phyloP scores from a whole-genome alignment of 2,888 invertebrate species.

The Platycheirus rosarum region DNA sequence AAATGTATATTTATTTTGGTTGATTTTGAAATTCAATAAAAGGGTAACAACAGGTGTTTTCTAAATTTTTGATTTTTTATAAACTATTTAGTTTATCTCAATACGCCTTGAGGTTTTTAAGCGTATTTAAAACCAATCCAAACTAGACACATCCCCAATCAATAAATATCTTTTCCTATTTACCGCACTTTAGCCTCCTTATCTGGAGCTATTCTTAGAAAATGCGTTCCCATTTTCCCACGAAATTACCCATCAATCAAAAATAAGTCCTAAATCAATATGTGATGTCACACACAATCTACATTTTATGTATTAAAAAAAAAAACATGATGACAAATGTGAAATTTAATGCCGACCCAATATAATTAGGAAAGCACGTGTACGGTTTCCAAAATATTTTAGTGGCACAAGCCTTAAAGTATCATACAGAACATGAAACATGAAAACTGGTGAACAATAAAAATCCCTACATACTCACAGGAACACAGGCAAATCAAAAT shows the following conservation, averaged over 20 bases:
- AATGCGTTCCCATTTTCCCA: conserved; percentile 6
- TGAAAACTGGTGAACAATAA: conserved; percentile 45
- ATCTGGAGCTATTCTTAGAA: conserved; percentile 3
- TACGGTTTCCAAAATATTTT: conserved; percentile 38
- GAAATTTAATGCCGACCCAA: conserved; percentile 66
- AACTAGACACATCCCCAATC: no score
- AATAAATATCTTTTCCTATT: no score
- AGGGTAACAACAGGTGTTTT: no score
- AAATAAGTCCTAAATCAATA: conserved; percentile 51
- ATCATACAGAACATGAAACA: conserved; percentile 29
- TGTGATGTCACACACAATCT: conserved; percentile 34
- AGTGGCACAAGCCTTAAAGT: conserved; percentile 22
- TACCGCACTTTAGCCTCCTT: background rate
- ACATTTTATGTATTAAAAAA: conserved; percentile 21
- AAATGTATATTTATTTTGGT: no score
- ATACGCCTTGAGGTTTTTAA: no score
- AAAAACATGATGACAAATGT: conserved; percentile 62
- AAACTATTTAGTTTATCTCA: no score
- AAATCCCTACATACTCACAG: conserved; percentile 4
- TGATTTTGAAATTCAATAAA: no score
- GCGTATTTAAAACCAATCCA: no score
- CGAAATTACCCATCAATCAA: conserved; percentile 53
- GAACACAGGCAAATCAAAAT: background rate
- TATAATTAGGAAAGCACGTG: conserved; percentile 65
- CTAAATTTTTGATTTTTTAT: no score